A percentile compares a stretch with the other conserved stretches of the same genome.
phyloP scores from a whole-genome alignment of 2,888 invertebrate species.

The Alsophila aescularia region DNA sequence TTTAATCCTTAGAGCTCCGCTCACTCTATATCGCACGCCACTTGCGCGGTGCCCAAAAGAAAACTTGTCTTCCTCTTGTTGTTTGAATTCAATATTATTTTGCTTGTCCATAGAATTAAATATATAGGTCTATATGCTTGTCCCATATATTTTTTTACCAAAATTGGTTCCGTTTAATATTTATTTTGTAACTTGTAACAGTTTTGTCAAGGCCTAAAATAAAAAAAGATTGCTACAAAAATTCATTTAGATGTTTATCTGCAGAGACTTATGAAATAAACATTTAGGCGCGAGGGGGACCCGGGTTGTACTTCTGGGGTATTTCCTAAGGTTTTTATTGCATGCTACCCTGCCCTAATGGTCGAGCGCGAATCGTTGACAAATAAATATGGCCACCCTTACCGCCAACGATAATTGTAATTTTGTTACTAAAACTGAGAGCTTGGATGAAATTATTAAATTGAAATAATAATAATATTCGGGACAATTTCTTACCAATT shows the following conservation, averaged over 20 bases:
- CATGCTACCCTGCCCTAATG: slow-evolving; percentile 64
- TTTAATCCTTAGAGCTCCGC: no score
- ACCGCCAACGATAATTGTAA: slow-evolving; percentile 64
- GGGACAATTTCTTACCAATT: no score
- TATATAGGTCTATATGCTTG: no score
- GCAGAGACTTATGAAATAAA: slow-evolving; percentile 20
- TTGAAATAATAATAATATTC: not conserved
- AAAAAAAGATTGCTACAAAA: not conserved
- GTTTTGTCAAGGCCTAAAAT: not conserved
- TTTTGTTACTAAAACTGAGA: slow-evolving; percentile 27
- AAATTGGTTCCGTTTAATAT: no score
- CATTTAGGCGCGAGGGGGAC: slow-evolving; percentile 10
- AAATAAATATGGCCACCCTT: slow-evolving; percentile 76
- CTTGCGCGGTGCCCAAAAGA: no score
- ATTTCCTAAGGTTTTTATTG: slow-evolving; percentile 21
- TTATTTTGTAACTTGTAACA: no score
- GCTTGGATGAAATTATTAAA: not conserved
- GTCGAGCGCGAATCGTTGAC: slow-evolving; percentile 75
- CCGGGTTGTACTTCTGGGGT: slow-evolving; percentile 5
- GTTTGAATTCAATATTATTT: no score
- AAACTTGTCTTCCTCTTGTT: no score
- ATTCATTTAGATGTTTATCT: slow-evolving; percentile 21
- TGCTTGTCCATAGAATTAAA: no score
- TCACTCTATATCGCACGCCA: no score
- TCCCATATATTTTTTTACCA: no score